These are phyloP conservation scores for Cosmopolites sordidus DNA, from an alignment of 2,888 invertebrate genomes.

Conservation along the genomic window DNA sequence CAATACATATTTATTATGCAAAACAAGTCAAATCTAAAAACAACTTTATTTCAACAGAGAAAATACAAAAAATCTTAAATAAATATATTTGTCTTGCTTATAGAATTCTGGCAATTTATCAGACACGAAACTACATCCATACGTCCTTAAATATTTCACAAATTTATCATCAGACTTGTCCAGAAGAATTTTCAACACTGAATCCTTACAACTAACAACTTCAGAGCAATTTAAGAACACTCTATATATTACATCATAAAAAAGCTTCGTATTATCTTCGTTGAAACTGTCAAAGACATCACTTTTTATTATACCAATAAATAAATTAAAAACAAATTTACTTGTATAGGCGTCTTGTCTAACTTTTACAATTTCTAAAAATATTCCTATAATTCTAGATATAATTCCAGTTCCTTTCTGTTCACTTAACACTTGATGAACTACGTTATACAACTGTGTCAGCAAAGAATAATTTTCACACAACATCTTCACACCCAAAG, in stretches of 20 bases:
- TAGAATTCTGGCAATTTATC: conserved; percentile 16
- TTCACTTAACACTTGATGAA: conserved; percentile 7
- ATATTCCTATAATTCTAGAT: conserved; percentile 30
- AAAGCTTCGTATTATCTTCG: conserved; percentile 7
- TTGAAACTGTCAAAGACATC: conserved; percentile 19
- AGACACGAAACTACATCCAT: conserved; percentile 39
- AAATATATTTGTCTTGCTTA: conserved; percentile 22
- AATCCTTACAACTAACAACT: conserved; percentile 5
- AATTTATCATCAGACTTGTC: conserved; percentile 38
- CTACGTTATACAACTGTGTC: conserved; percentile 58
- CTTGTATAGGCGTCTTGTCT: conserved; percentile 20
- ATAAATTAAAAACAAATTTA: conserved; percentile 20
- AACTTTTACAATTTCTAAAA: conserved; percentile 31
- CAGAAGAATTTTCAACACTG: conserved; percentile 32
- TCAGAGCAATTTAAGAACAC: conserved; percentile 13
- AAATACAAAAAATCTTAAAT: conserved; percentile 27
- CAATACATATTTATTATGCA: no score
- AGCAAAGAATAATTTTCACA: conserved; percentile 65
- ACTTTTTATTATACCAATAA: conserved; percentile 17
- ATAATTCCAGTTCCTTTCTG: conserved; percentile 13
- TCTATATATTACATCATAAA: conserved; percentile 28
- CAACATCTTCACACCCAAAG: conserved; percentile 61
- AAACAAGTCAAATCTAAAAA: not conserved
- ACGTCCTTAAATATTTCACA: conserved; percentile 42
- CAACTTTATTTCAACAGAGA: conserved; percentile 7